Percentiles rank a stretch among this genome's conserved stretches.
These are phyloP conservation scores for Aphyosemion australe DNA, from an alignment of 2,113 vertebrate genomes.

Conservation along the genomic window DNA sequence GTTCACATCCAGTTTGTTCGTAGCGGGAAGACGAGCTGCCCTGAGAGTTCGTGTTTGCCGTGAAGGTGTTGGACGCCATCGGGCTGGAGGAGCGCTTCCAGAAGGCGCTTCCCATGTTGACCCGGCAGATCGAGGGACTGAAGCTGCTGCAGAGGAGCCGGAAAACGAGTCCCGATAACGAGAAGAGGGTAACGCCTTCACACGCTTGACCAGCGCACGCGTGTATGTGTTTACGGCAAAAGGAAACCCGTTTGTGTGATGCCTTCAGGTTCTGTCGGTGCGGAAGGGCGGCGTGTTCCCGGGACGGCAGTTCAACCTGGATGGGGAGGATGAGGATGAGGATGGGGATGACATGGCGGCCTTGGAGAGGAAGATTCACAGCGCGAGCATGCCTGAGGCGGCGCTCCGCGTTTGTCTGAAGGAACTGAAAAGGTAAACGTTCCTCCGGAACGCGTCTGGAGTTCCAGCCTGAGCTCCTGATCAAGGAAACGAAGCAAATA, in stretches of 20 bases:
- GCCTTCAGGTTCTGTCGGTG: slow-evolving; percentile 80
- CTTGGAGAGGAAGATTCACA: slow-evolving; percentile 89
- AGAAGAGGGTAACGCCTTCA: slow-evolving; percentile 84
- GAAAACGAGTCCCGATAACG: slow-evolving; percentile 86
- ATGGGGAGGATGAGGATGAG: slow-evolving; percentile 88
- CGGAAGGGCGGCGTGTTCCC: slow-evolving; percentile 83
- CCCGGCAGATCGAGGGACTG: slow-evolving; percentile 93
- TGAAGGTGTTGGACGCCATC: slow-evolving; percentile 91
- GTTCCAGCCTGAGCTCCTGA: no score
- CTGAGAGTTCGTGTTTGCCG: neutral
- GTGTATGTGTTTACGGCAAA: neutral
- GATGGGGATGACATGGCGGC: slow-evolving; percentile 87
- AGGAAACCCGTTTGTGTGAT: neutral
- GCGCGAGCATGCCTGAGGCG: slow-evolving; percentile 90
- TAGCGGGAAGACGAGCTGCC: neutral
- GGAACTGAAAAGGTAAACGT: slow-evolving; percentile 90
- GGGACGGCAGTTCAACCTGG: slow-evolving; percentile 76
- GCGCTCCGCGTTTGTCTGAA: slow-evolving; percentile 92
- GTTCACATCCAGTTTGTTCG: neutral
- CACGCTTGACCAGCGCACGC: neutral
- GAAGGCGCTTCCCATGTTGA: slow-evolving; percentile 90
- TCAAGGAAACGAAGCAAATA: no score
- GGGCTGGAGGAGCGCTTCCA: slow-evolving; percentile 92
- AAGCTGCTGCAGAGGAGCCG: slow-evolving; percentile 93
- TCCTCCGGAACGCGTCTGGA: neutral